phyloP scores from a whole-genome alignment of 2,113 vertebrate genomes.

The Bufo gargarizans region DNA sequence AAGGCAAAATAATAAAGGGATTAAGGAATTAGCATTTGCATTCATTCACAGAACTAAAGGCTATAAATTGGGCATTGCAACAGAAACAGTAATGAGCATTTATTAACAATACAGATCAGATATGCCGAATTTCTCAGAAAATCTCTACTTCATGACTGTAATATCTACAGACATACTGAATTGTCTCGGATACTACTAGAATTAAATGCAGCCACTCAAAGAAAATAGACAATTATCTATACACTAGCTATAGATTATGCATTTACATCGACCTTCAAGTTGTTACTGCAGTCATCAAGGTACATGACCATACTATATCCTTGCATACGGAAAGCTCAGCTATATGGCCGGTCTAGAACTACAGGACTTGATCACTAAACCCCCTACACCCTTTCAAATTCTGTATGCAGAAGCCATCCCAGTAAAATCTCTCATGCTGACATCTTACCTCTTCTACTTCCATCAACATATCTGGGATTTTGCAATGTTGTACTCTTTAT shows the following conservation, averaged over 20 bases:
- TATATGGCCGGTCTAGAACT: background rate
- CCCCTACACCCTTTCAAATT: background rate
- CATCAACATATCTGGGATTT: constrained; percentile 67
- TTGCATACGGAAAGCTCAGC: no score
- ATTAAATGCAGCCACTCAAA: no score
- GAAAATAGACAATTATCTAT: no score
- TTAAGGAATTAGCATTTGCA: no score
- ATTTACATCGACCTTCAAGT: no score
- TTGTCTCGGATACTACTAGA: no score
- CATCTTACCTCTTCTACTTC: constrained; percentile 73
- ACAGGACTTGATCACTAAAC: background rate
- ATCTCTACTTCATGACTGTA: background rate
- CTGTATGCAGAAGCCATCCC: background rate
- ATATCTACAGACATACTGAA: no score
- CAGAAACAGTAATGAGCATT: background rate
- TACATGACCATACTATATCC: background rate
- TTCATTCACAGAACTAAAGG: no score
- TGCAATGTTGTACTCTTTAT: background rate
- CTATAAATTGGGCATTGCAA: background rate
- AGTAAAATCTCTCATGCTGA: constrained; percentile 7
- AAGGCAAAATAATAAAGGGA: no score
- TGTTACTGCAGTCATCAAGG: no score
- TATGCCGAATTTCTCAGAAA: background rate
- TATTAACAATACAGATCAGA: background rate
- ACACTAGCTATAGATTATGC: no score